Conservation (phyloP, 2,113 vertebrate species). For the Chloroceryle aenea region DNA sequence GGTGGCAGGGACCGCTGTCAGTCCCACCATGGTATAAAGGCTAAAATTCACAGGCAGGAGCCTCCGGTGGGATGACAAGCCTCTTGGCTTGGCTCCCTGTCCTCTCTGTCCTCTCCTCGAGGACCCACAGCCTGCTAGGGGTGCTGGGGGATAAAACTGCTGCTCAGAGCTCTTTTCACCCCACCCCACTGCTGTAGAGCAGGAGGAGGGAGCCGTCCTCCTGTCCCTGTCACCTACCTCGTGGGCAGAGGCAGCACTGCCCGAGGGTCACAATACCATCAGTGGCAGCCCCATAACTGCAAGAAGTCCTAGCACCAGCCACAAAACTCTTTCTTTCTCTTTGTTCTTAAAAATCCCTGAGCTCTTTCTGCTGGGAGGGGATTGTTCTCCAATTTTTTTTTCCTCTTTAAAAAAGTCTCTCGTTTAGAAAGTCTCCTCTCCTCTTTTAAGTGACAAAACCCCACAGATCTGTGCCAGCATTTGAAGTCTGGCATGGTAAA, state of each 20-base stretch:
- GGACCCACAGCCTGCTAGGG: neutral
- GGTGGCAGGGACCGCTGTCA: neutral
- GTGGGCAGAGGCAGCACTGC: neutral
- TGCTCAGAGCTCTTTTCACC: neutral
- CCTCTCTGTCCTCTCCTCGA: neutral
- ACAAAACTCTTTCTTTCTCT: neutral
- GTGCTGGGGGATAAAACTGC: neutral
- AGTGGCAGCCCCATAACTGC: neutral
- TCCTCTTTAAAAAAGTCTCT: neutral
- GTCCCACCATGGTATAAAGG: neutral
- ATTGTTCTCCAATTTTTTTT: neutral
- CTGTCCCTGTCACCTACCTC: rapidly evolving
- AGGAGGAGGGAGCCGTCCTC: neutral
- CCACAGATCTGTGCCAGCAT: neutral
- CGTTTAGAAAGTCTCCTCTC: neutral
- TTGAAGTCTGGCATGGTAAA: neutral
- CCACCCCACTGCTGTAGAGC: rapidly evolving
- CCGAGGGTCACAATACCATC: rapidly evolving
- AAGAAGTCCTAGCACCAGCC: neutral
- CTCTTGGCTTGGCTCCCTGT: neutral
- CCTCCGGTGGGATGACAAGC: neutral
- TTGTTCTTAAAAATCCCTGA: neutral
- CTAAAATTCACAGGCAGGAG: neutral
- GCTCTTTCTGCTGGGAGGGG: neutral
- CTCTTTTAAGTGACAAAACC: neutral